phyloP scores from a whole-genome alignment of 2,113 vertebrate genomes.

The Alligator sinensis region DNA sequence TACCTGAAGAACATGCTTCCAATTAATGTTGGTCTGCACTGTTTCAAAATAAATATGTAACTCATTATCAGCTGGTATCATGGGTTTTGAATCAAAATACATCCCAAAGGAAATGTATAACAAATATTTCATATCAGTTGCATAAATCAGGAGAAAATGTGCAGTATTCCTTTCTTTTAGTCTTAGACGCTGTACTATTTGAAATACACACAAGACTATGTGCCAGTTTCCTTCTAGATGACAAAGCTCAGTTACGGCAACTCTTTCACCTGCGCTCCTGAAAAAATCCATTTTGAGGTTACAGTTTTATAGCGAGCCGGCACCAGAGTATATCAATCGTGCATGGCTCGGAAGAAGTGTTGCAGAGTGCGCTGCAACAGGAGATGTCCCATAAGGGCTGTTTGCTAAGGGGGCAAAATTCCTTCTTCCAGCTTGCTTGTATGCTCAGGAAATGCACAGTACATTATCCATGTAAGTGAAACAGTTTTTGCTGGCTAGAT shows the following conservation, averaged over 20 bases:
- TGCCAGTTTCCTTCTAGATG: neutral
- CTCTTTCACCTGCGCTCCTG: neutral
- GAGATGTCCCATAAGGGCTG: neutral
- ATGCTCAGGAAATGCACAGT: accelerated
- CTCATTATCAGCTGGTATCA: slow-evolving; percentile 72
- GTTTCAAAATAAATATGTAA: slow-evolving; percentile 73
- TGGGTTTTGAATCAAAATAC: slow-evolving; percentile 53
- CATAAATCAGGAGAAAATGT: slow-evolving; percentile 60
- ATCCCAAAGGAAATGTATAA: slow-evolving; percentile 73
- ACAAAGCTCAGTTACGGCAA: neutral
- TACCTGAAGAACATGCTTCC: slow-evolving; percentile 71
- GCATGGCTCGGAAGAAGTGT: neutral
- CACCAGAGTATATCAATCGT: neutral
- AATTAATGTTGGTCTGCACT: slow-evolving; percentile 64
- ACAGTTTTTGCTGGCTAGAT: neutral
- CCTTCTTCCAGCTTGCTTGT: accelerated
- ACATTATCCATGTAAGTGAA: neutral
- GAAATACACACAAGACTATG: accelerated
- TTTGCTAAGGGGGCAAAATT: accelerated
- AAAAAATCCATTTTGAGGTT: neutral
- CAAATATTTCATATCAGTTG: slow-evolving; percentile 57
- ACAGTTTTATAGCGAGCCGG: neutral
- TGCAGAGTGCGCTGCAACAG: neutral
- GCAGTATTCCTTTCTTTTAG: neutral
- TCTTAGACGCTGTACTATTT: neutral